A percentile compares a stretch with the other conserved stretches of the same genome.
These are phyloP conservation scores for Acrocyrtus sp. DNA, from an alignment of 2,888 invertebrate species.

Conservation along the genomic window DNA sequence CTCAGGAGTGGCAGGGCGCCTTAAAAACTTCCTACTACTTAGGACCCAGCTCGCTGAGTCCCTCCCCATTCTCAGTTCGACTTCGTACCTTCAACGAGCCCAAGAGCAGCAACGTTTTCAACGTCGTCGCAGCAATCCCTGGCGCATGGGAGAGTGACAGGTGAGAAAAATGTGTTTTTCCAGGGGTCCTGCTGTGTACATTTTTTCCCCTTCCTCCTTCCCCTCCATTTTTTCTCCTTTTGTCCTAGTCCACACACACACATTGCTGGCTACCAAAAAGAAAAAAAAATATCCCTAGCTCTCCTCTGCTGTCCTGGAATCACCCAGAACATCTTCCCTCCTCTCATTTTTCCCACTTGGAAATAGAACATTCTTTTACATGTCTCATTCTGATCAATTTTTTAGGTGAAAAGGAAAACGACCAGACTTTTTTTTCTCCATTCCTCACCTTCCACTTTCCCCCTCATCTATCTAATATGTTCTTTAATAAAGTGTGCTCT, in stretches of 20 bases:
- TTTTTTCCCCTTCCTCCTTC: slow-evolving; percentile 31
- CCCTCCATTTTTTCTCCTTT: slow-evolving; percentile 17
- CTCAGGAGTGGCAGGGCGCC: slow-evolving; percentile 59
- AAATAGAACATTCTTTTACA: slow-evolving; percentile 23
- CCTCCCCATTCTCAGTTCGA: slow-evolving; percentile 48
- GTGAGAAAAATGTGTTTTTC: slow-evolving; percentile 57
- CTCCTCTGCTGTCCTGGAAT: too few relatives aligned
- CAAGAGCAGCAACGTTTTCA: slow-evolving; percentile 57
- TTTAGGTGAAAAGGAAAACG: slow-evolving; percentile 35
- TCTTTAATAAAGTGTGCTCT: not conserved
- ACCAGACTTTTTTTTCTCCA: not conserved
- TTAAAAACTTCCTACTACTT: slow-evolving; percentile 55
- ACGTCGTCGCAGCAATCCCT: slow-evolving; percentile 62
- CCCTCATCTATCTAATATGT: not conserved
- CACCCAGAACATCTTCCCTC: too few relatives aligned
- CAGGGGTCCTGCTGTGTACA: slow-evolving; percentile 38
- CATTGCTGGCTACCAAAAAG: too few relatives aligned
- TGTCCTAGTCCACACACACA: slow-evolving; percentile 5
- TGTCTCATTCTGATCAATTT: slow-evolving; percentile 38
- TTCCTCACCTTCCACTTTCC: not conserved
- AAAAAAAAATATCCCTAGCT: too few relatives aligned
- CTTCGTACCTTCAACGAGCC: slow-evolving; percentile 62
- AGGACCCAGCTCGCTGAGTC: slow-evolving; percentile 36
- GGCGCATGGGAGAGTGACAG: slow-evolving; percentile 63
- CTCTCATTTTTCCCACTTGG: slow-evolving; percentile 1